phyloP scores from a whole-genome alignment of 2,113 vertebrate genomes.

The Cyanoderma ruficeps region DNA sequence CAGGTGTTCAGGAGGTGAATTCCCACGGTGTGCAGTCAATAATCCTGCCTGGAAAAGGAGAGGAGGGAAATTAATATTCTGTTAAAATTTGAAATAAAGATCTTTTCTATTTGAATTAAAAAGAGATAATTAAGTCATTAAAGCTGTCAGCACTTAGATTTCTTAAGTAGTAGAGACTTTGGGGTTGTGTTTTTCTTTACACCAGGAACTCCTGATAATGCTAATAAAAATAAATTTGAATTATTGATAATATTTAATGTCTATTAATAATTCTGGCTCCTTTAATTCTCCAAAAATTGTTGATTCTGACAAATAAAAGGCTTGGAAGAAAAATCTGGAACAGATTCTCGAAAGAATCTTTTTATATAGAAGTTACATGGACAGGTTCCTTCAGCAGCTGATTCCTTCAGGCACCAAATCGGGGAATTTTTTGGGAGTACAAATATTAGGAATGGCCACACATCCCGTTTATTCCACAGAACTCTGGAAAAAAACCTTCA shows the following conservation, averaged over 20 bases:
- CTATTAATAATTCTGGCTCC: neutral
- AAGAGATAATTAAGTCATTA: neutral
- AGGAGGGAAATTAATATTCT: neutral
- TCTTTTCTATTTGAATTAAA: neutral
- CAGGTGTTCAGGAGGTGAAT: neutral
- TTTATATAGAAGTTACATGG: fast-evolving
- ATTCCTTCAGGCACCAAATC: neutral
- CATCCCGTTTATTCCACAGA: neutral
- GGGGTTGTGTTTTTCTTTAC: neutral
- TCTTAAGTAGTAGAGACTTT: neutral
- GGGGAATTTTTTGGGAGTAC: neutral
- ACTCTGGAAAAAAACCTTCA: neutral
- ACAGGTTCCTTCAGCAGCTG: neutral
- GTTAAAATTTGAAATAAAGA: neutral
- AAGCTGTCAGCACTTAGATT: neutral
- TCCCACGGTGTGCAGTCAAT: neutral
- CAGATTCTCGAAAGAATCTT: neutral
- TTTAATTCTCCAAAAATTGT: neutral
- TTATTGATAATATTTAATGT: no score
- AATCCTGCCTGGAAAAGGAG: neutral
- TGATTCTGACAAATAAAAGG: neutral
- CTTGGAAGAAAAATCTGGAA: neutral
- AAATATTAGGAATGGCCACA: fast-evolving
- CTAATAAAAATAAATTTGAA: neutral
- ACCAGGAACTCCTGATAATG: neutral